These are phyloP conservation scores for Leptestheria dahalacensis DNA, from an alignment of 1,140 invertebrate species.

Conservation along the genomic window DNA sequence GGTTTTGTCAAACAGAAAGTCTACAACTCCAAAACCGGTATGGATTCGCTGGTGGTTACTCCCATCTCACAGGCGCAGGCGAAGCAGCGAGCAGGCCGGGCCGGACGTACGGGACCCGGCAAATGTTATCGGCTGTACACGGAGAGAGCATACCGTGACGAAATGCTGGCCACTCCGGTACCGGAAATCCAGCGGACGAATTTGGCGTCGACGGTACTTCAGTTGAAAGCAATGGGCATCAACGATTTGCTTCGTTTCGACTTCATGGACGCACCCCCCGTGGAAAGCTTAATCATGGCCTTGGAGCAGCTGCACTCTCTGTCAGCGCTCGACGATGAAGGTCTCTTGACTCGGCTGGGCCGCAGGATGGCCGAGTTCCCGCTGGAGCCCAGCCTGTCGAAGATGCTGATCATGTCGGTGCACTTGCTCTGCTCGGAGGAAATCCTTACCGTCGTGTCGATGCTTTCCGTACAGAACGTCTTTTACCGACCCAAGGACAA, in stretches of 20 bases:
- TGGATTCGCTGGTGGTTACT: slow-evolving; percentile 97
- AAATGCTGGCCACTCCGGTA: slow-evolving; percentile 97
- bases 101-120: slow-evolving; percentile 91
- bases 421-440: slow-evolving; percentile 97
- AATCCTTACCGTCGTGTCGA: slow-evolving; percentile 94
- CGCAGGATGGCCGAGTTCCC: slow-evolving; percentile 99
- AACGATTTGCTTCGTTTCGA: slow-evolving; percentile 99
- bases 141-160: slow-evolving; percentile 91
- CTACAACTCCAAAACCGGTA: slow-evolving; percentile 98
- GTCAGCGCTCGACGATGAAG: slow-evolving; percentile 93
- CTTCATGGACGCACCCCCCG: slow-evolving; percentile 99
- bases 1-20: slow-evolving; percentile 99
- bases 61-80: slow-evolving; percentile 98
- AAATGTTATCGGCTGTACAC: slow-evolving; percentile 98
- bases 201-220: slow-evolving; percentile 83
- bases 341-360: slow-evolving; percentile 80
- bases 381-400: slow-evolving; percentile 93
- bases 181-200: slow-evolving; percentile 99
- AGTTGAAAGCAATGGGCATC: slow-evolving; percentile 98
- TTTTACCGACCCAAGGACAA: slow-evolving; percentile 96
- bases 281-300: slow-evolving; percentile 92
- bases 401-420: slow-evolving; percentile 98
- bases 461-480: slow-evolving; percentile 97
- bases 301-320: slow-evolving; percentile 92
- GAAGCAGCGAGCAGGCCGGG: slow-evolving; percentile 89